Conservation (phyloP, 2,797 vertebrate genomes). For the Novumbra hubbsi region DNA sequence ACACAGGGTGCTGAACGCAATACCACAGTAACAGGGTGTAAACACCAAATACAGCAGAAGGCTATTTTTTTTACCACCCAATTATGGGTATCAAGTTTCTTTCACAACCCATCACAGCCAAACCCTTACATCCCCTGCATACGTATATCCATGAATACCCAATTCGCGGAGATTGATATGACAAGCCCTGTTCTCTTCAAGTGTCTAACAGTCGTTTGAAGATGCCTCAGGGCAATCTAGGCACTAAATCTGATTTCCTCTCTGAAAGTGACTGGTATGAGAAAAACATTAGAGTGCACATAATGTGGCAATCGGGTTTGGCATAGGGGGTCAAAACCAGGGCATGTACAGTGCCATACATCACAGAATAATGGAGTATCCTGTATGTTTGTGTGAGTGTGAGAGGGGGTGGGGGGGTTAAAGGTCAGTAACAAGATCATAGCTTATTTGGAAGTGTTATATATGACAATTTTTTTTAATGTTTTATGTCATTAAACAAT, state of each 20-base stretch:
- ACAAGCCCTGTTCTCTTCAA: constrained; percentile 19
- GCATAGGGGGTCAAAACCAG: constrained; percentile 67
- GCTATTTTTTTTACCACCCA: not conserved
- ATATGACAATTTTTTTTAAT: too few relatives aligned
- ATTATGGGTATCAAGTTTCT: not conserved
- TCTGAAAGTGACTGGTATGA: constrained; percentile 50
- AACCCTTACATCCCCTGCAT: not conserved
- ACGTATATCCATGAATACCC: constrained; percentile 12
- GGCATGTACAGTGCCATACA: constrained; percentile 64
- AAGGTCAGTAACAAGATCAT: not conserved
- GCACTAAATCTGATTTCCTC: constrained; percentile 58
- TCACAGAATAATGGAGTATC: constrained; percentile 47
- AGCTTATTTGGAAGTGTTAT: too few relatives aligned
- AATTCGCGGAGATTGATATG: constrained; percentile 44
- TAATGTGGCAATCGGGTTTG: constrained; percentile 67
- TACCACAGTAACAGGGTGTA: not conserved
- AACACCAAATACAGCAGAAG: not conserved
- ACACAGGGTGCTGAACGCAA: not conserved
- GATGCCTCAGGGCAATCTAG: constrained; percentile 50
- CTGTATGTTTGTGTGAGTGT: constrained; percentile 31
- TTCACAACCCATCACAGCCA: not conserved
- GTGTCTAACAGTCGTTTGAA: constrained; percentile 37
- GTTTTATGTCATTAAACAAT: too few relatives aligned
- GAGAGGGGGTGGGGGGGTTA: constrained; percentile 44
- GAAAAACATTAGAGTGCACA: constrained; percentile 56